These are phyloP conservation scores for Osmerus mordax DNA, from an alignment of 2,113 vertebrate species.

Conservation along the genomic window DNA sequence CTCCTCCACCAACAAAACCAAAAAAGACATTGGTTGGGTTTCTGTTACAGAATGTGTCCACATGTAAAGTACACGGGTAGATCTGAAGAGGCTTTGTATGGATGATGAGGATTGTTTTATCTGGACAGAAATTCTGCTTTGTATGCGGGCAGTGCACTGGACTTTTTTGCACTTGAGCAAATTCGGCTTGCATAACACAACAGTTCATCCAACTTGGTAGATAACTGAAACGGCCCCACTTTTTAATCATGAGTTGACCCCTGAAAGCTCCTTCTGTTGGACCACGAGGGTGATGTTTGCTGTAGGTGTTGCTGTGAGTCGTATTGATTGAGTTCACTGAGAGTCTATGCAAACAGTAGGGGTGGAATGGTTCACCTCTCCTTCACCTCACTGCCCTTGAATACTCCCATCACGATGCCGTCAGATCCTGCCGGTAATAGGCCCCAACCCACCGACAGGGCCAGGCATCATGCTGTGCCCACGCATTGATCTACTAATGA, in stretches of 20 bases:
- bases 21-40: neutral
- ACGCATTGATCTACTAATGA: slow-evolving; percentile 41
- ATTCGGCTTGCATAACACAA: neutral
- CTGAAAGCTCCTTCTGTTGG: too few species aligned
- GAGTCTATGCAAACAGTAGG: slow-evolving; percentile 33
- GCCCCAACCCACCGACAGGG: slow-evolving; percentile 24
- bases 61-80: neutral
- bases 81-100: neutral
- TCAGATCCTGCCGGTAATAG: slow-evolving; percentile 29
- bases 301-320: neutral
- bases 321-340: slow-evolving; percentile 27
- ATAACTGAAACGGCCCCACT: too few species aligned
- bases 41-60: neutral
- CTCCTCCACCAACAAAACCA: neutral
- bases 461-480: slow-evolving; percentile 32
- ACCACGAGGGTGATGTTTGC: slow-evolving; percentile 7
- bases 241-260: too few species aligned
- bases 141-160: too few species aligned
- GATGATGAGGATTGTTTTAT: too few species aligned
- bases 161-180: too few species aligned
- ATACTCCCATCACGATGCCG: slow-evolving; percentile 24
- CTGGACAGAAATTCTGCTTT: too few species aligned
- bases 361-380: slow-evolving; percentile 33
- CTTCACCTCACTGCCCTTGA: slow-evolving; percentile 50
- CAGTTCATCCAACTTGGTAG: neutral